These are phyloP conservation scores for Drosophila jambulina DNA, from an alignment of 1,140 invertebrate species.

Conservation along the genomic window DNA sequence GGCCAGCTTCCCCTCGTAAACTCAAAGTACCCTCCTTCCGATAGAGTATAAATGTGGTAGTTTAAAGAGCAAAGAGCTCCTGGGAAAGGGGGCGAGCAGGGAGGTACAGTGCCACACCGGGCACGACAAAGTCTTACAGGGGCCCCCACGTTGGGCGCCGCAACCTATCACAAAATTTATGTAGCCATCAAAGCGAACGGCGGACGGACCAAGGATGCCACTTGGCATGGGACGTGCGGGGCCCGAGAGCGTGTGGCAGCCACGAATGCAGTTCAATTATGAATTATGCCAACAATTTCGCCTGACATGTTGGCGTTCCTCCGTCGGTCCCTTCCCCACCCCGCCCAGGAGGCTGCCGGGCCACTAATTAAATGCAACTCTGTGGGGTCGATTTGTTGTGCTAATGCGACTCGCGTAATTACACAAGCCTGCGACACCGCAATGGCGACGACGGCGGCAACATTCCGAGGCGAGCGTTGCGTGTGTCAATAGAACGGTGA, in stretches of 20 bases:
- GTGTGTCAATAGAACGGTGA: slow-evolving; percentile 76
- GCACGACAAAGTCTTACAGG: slow-evolving; percentile 29
- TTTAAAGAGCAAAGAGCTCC: background rate
- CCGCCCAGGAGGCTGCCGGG: background rate
- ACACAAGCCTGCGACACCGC: slow-evolving; percentile 50
- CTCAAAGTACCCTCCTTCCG: too few relatives aligned
- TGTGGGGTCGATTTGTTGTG: slow-evolving; percentile 78
- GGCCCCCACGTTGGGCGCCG: slow-evolving; percentile 38
- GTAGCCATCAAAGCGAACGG: slow-evolving; percentile 52
- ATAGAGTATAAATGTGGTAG: slow-evolving; percentile 28
- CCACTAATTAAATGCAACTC: slow-evolving; percentile 77
- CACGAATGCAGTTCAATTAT: slow-evolving; percentile 76
- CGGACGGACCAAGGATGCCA: slow-evolving; percentile 13
- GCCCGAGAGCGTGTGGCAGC: slow-evolving; percentile 25
- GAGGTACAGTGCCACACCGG: slow-evolving; percentile 16
- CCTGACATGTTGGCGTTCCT: slow-evolving; percentile 55
- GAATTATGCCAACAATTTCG: slow-evolving; percentile 78
- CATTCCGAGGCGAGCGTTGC: slow-evolving; percentile 73
- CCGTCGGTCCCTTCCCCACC: background rate
- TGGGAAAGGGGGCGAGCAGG: background rate
- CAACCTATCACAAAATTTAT: slow-evolving; percentile 59
- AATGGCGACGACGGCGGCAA: slow-evolving; percentile 49
- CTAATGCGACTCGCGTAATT: slow-evolving; percentile 75
- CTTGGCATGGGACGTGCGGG: slow-evolving; percentile 7
- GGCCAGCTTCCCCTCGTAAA: background rate